A percentile compares a stretch with the other conserved stretches of the same genome.
Conservation (phyloP, 64 coral and sea anemone species). For the Hydrozoanthus tunicans region DNA sequence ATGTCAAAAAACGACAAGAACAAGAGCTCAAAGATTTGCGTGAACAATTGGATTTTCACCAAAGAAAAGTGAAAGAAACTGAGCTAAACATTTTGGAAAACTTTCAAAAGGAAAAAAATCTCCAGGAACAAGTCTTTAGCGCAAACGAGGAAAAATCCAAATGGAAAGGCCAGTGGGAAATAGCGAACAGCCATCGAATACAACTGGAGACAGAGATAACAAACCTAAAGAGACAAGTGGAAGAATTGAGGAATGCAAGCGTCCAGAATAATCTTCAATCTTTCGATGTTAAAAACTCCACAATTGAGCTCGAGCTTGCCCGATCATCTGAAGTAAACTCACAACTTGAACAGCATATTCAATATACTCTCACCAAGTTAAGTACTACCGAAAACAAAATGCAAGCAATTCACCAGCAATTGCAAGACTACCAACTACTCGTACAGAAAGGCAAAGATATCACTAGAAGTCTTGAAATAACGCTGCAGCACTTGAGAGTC, state of each 20-base stretch:
- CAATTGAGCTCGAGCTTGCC: not conserved
- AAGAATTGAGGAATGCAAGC: not conserved
- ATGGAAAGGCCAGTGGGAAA: constrained; percentile 41
- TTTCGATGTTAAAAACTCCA: not conserved
- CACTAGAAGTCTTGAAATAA: constrained; percentile 18
- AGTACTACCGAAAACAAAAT: constrained; percentile 34
- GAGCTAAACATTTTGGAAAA: not conserved
- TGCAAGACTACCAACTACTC: constrained; percentile 38
- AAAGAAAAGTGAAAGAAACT: not conserved
- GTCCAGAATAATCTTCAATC: not conserved
- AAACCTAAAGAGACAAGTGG: not conserved
- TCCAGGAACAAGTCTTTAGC: not conserved
- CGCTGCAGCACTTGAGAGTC: constrained; percentile 5
- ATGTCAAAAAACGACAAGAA: not conserved
- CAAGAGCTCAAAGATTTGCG: not conserved
- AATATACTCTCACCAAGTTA: constrained; percentile 22
- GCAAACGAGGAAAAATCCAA: constrained; percentile 27
- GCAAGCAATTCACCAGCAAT: constrained; percentile 13
- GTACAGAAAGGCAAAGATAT: constrained; percentile 41
- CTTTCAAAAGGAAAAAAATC: not conserved
- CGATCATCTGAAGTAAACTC: constrained; percentile 2
- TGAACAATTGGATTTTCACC: constrained; percentile 2
- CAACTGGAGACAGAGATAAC: constrained; percentile 20
- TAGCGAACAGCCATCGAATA: not conserved
- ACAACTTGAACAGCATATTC: constrained; percentile 28